Conservation (phyloP, 2,888 invertebrate species). For the Scotopteryx bipunctaria region DNA sequence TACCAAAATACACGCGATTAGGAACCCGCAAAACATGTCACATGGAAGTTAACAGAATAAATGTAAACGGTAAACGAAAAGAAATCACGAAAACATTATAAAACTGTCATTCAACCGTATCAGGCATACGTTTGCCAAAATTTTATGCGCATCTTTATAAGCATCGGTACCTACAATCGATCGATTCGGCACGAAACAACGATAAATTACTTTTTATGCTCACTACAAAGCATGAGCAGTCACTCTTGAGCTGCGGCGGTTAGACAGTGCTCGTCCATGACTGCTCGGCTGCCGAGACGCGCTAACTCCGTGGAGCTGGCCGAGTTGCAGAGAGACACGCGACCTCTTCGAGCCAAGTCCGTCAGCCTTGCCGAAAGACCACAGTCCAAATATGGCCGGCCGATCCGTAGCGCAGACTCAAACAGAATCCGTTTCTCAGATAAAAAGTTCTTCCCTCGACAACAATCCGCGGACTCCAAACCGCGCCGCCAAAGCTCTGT, state of each 20-base stretch:
- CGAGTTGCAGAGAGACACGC: constrained; percentile 36
- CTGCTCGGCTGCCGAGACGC: constrained; percentile 25
- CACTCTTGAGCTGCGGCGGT: constrained; percentile 55
- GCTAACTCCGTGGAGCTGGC: constrained; percentile 54
- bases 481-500: constrained; percentile 44
- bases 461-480: constrained; percentile 45
- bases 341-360: constrained; percentile 68
- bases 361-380: constrained; percentile 68
- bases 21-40: constrained; percentile 23
- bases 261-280: constrained; percentile 47
- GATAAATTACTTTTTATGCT: constrained; percentile 78
- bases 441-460: constrained; percentile 54
- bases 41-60: constrained; percentile 27
- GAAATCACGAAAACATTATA: constrained; percentile 53
- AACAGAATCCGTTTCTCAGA: constrained; percentile 52
- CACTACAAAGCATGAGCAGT: constrained; percentile 66
- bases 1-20: constrained; percentile 17
- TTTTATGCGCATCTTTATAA: constrained; percentile 74
- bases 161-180: constrained; percentile 63
- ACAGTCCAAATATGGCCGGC: constrained; percentile 63
- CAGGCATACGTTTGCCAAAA: constrained; percentile 66
- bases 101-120: constrained; percentile 51
- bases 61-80: constrained; percentile 37
- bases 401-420: constrained; percentile 63
- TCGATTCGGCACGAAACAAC: constrained; percentile 70